Percentiles rank a stretch among this genome's conserved stretches.
Conservation (phyloP, 2,113 vertebrate genomes). For the Sinosuthora webbiana region DNA sequence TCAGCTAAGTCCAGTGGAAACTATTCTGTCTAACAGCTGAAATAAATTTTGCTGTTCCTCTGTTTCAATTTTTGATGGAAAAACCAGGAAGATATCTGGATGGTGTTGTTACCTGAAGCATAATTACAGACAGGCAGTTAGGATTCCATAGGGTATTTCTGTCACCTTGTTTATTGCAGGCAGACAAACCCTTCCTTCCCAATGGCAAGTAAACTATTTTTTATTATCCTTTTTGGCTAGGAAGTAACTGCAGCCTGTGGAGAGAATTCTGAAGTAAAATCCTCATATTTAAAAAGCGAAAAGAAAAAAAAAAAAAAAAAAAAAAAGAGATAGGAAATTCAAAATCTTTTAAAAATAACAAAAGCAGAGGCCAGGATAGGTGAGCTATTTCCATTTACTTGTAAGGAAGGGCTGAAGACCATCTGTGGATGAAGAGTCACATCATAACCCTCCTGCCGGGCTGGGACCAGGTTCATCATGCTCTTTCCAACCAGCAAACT, state of each 20-base stretch:
- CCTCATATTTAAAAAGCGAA: neutral
- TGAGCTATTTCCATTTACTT: neutral
- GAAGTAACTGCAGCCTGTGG: neutral
- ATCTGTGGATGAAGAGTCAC: neutral
- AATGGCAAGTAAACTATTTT: neutral
- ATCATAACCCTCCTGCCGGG: neutral
- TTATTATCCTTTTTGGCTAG: neutral
- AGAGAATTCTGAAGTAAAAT: neutral
- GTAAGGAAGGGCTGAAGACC: neutral
- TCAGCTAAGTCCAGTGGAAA: neutral
- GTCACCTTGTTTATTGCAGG: neutral
- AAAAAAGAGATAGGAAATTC: accelerated
- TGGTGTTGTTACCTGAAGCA: neutral
- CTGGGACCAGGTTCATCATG: neutral
- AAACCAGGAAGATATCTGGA: neutral
- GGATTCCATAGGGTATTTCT: neutral
- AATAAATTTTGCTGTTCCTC: neutral
- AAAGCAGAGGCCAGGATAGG: neutral
- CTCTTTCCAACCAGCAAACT: neutral
- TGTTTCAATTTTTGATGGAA: neutral
- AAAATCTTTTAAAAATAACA: neutral
- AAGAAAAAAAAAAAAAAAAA: too few relatives aligned
- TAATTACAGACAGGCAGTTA: neutral
- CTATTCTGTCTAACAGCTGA: neutral
- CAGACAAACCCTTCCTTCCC: neutral